phyloP scores from a whole-genome alignment of 2,113 vertebrate species.

The Gnathonemus longibarbis region DNA sequence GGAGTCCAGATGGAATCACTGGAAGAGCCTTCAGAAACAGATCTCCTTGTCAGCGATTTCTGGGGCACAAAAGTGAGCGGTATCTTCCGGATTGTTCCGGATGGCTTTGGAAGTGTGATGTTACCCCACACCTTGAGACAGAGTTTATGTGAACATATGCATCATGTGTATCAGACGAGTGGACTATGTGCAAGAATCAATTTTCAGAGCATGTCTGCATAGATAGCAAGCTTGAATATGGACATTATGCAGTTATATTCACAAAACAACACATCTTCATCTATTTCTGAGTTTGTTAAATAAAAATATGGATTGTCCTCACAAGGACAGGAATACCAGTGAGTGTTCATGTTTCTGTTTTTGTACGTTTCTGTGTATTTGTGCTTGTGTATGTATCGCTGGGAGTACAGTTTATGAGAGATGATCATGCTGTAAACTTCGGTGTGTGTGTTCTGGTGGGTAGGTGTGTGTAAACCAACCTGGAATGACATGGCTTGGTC shows the following conservation, averaged over 20 bases:
- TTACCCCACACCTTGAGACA: not conserved
- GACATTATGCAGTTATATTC: not conserved
- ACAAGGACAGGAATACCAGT: not conserved
- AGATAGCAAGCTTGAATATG: not conserved
- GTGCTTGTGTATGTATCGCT: not conserved
- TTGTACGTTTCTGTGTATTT: not conserved
- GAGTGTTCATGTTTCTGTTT: not conserved
- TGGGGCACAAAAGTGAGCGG: not conserved
- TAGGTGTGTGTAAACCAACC: conserved; percentile 42
- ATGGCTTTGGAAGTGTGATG: not conserved
- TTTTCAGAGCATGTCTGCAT: not conserved
- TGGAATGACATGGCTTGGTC: conserved; percentile 64
- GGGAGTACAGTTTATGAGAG: not conserved
- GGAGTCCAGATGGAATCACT: not conserved
- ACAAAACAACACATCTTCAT: not conserved
- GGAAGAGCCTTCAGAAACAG: conserved; percentile 24
- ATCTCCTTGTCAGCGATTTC: conserved; percentile 13
- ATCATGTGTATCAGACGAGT: not conserved
- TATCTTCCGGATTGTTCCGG: not conserved
- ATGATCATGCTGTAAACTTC: not conserved
- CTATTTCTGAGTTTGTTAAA: not conserved
- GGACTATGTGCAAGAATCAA: not conserved
- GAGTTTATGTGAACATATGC: not conserved
- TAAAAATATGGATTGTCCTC: not conserved
- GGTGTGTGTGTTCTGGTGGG: not conserved